Conservation (phyloP, 2,888 invertebrate species). For the Ganaspis brasiliensis region DNA sequence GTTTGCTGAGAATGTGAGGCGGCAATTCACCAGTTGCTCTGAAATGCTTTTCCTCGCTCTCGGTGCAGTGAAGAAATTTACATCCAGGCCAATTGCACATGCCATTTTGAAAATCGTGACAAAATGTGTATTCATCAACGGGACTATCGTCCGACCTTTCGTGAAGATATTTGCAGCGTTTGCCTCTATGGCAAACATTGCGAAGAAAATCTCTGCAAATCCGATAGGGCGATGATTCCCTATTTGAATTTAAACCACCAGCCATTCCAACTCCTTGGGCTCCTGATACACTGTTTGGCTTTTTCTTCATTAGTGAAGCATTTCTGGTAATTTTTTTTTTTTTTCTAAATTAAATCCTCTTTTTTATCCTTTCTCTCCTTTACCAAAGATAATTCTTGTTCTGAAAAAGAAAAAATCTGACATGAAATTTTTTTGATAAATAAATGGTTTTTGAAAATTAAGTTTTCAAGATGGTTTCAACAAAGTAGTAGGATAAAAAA, state of each 20-base stretch:
- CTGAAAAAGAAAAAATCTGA: background rate
- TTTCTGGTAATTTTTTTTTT: background rate
- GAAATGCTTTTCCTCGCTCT: conserved; percentile 89
- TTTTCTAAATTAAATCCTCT: background rate
- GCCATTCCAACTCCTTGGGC: conserved; percentile 63
- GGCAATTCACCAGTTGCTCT: conserved; percentile 88
- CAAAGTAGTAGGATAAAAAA: too few species aligned
- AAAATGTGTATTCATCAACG: conserved; percentile 81
- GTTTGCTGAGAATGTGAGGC: conserved; percentile 79
- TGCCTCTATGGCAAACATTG: conserved; percentile 83
- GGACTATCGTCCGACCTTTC: conserved; percentile 79
- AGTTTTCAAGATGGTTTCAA: too few species aligned
- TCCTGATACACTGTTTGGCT: background rate
- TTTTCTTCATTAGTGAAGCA: conserved; percentile 7
- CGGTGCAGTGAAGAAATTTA: conserved; percentile 89
- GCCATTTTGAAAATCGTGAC: conserved; percentile 88
- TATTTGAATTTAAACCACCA: conserved; percentile 67
- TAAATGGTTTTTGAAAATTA: too few species aligned
- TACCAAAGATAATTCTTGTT: background rate
- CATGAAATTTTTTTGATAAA: too few species aligned
- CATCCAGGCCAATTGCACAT: conserved; percentile 88
- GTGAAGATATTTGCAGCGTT: conserved; percentile 82
- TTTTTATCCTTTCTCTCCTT: background rate
- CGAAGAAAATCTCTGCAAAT: conserved; percentile 84
- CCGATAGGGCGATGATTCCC: conserved; percentile 70